A percentile compares a stretch with the other conserved stretches of the same genome.
phyloP scores from a whole-genome alignment of 2,888 invertebrate species.

The Vannuccia rotundouncinata region DNA sequence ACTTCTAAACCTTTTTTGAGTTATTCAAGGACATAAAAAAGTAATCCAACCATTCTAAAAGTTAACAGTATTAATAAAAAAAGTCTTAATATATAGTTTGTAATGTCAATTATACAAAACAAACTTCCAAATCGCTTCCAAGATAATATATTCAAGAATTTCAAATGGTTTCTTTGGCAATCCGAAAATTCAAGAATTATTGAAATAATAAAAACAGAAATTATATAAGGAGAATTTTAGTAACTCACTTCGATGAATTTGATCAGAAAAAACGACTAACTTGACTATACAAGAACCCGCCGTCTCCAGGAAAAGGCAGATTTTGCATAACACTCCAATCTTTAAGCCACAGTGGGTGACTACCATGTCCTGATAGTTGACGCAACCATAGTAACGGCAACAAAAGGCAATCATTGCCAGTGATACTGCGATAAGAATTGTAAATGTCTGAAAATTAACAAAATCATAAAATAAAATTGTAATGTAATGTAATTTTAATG shows the following conservation, averaged over 20 bases:
- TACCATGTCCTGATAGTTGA: constrained; percentile 34
- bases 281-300: background rate
- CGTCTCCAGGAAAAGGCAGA: constrained; percentile 14
- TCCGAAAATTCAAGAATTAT: background rate
- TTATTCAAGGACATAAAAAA: too few species aligned
- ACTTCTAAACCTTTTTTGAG: too few species aligned
- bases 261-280: constrained; percentile 27
- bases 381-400: constrained; percentile 31
- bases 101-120: too few species aligned
- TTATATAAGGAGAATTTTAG: background rate
- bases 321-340: constrained; percentile 11
- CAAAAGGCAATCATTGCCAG: constrained; percentile 29
- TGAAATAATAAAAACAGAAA: background rate
- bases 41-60: too few species aligned
- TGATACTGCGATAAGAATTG: background rate
- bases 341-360: background rate
- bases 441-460: too few species aligned
- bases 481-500: too few species aligned
- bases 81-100: too few species aligned
- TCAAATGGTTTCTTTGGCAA: too few species aligned
- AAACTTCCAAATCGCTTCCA: too few species aligned
- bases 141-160: too few species aligned
- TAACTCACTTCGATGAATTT: constrained; percentile 19
- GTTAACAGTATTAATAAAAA: background rate
- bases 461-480: too few species aligned